Evolutionary conservation across 1,140 invertebrate species (phyloP).

Genomic region (Tetramorium alpestre): DNA sequence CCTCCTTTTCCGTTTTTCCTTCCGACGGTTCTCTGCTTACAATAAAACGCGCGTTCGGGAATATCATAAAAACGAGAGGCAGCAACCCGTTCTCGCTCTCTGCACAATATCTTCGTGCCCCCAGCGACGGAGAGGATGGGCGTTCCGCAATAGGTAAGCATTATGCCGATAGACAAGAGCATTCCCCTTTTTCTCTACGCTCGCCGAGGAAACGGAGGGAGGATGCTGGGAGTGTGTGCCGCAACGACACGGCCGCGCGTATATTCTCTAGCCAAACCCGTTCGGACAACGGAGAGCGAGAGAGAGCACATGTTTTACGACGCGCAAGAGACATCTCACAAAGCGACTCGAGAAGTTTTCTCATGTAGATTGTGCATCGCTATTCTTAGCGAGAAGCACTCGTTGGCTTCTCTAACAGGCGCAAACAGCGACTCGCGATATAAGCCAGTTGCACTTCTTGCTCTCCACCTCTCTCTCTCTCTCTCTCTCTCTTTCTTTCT

Average conservation of each 20-base stretch:
- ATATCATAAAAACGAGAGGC: conserved; percentile 14
- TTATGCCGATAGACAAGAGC: conserved; percentile 44
- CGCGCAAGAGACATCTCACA: conserved; percentile 49
- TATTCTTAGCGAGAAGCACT: conserved; percentile 54
- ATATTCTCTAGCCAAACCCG: conserved; percentile 36
- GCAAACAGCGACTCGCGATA: conserved; percentile 42
- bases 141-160: conserved; percentile 40
- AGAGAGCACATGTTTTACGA: conserved; percentile 31
- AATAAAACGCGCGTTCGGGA: not conserved
- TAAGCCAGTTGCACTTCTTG: conserved; percentile 49
- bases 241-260: not conserved
- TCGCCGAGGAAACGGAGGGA: conserved; percentile 52
- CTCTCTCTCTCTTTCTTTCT: too few species aligned
- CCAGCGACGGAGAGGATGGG: conserved; percentile 7
- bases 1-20: not conserved
- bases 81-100: conserved; percentile 38
- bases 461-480: not conserved
- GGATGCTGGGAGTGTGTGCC: not conserved
- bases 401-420: conserved; percentile 46
- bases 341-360: conserved; percentile 52
- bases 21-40: not conserved
- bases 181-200: conserved; percentile 10
- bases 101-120: conserved; percentile 28
- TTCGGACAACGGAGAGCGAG: conserved; percentile 21
- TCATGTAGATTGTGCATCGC: conserved; percentile 56